Evolutionary conservation across 2,113 vertebrate genomes (phyloP).

Genomic region (Neoarius graeffei): DNA sequence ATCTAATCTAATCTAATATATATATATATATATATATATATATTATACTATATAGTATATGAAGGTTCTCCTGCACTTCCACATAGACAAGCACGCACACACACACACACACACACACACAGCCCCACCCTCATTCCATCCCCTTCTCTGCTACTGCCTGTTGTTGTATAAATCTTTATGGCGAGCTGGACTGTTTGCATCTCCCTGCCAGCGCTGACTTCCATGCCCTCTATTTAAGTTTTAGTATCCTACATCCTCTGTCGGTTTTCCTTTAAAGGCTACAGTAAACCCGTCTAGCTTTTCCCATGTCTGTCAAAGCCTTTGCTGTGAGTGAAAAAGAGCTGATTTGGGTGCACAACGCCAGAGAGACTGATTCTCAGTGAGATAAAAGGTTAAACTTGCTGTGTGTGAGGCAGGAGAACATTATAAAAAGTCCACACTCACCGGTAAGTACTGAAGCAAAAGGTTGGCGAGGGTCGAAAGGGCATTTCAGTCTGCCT

Average conservation of each 20-base stretch:
- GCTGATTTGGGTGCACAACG: not conserved
- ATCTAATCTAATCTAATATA: no score
- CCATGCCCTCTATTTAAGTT: conserved; percentile 13
- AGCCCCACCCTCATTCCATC: not conserved
- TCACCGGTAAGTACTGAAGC: conserved; percentile 94
- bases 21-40: no score
- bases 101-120: not conserved
- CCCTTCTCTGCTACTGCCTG: not conserved
- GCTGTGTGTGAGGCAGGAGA: not conserved
- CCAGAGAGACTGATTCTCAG: not conserved
- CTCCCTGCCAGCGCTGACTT: not conserved
- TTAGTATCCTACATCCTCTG: not conserved
- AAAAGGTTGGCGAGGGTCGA: conserved; percentile 91
- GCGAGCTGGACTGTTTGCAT: not conserved
- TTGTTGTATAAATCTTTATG: conserved; percentile 30
- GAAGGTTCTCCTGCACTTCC: no score
- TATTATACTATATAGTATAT: no score
- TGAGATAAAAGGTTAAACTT: conserved; percentile 19
- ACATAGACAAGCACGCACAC: not conserved
- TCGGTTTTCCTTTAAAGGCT: conserved; percentile 26
- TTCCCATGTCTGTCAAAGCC: conserved; percentile 22
- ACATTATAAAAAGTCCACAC: conserved; percentile 23
- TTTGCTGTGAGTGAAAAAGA: conserved; percentile 14
- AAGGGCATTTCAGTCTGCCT: conserved; percentile 93
- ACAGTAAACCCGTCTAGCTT: conserved; percentile 13